Conservation (phyloP, 2,113 vertebrate species). For the Columbina picui region DNA sequence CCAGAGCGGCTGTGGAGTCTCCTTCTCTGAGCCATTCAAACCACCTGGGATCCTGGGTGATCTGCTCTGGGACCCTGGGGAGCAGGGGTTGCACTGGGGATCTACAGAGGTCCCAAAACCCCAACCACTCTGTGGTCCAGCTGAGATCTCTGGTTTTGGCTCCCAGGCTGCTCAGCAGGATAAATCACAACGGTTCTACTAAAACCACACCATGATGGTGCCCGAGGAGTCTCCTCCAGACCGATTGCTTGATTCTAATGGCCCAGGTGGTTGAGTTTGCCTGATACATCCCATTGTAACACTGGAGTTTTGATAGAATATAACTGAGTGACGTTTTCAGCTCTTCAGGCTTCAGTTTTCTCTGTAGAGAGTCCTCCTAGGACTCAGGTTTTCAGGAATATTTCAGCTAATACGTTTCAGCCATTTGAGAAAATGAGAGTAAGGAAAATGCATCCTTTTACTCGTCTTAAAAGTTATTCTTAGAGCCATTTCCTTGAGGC, state of each 20-base stretch:
- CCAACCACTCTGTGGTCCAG: background rate
- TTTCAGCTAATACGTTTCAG: background rate
- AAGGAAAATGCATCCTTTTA: background rate
- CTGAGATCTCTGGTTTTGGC: conserved; percentile 25
- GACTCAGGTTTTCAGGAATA: background rate
- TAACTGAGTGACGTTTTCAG: background rate
- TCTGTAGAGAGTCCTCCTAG: background rate
- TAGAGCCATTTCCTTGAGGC: background rate
- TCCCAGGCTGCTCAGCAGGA: background rate
- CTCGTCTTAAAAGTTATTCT: background rate
- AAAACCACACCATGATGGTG: rapidly evolving
- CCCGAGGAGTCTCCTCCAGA: background rate
- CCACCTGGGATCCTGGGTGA: too few species aligned
- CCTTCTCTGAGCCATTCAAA: too few species aligned
- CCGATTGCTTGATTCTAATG: background rate
- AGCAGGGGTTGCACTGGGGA: too few species aligned
- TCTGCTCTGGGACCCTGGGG: too few species aligned
- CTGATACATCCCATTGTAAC: background rate
- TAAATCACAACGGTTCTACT: background rate
- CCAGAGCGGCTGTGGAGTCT: too few species aligned
- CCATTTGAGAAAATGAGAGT: background rate
- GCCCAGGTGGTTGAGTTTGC: background rate
- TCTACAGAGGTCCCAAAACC: too few species aligned
- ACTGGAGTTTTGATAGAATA: background rate
- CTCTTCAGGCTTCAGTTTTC: background rate